Conservation (phyloP, 2,888 invertebrate genomes). For the Eustalomyia histrio region DNA sequence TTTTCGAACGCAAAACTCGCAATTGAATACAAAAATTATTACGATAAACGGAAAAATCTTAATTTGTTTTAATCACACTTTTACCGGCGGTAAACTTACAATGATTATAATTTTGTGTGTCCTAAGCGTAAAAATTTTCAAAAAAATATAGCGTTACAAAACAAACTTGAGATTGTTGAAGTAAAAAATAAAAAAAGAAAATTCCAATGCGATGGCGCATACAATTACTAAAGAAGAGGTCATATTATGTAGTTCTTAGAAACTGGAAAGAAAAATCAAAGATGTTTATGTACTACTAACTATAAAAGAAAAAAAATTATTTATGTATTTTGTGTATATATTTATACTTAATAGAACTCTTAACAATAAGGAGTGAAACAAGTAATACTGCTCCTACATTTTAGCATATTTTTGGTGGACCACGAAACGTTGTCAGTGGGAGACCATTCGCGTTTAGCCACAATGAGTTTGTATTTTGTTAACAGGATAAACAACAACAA, state of each 20-base stretch:
- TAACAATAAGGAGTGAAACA: background rate
- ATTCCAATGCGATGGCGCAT: slow-evolving; percentile 65
- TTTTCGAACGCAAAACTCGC: no score
- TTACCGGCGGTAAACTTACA: slow-evolving; percentile 30
- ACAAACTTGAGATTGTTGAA: slow-evolving; percentile 8
- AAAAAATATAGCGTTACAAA: slow-evolving; percentile 7
- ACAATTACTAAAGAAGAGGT: slow-evolving; percentile 28
- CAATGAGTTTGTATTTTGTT: slow-evolving; percentile 67
- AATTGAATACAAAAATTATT: no score
- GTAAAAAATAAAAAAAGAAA: slow-evolving; percentile 12
- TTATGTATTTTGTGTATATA: background rate
- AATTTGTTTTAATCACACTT: background rate
- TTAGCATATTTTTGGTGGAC: slow-evolving; percentile 68
- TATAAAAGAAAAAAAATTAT: background rate
- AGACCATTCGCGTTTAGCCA: slow-evolving; percentile 70
- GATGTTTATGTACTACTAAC: slow-evolving; percentile 1
- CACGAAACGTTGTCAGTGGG: slow-evolving; percentile 70
- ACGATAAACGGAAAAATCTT: background rate
- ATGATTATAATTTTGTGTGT: background rate
- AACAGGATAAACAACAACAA: slow-evolving; percentile 53
- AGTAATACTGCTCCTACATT: slow-evolving; percentile 51
- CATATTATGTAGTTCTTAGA: background rate
- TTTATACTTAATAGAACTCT: no score
- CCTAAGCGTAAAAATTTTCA: slow-evolving; percentile 7
- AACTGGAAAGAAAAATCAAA: slow-evolving; percentile 57